phyloP scores from a whole-genome alignment of 2,797 vertebrate species.

The Paratrypauchen microcephalus region DNA sequence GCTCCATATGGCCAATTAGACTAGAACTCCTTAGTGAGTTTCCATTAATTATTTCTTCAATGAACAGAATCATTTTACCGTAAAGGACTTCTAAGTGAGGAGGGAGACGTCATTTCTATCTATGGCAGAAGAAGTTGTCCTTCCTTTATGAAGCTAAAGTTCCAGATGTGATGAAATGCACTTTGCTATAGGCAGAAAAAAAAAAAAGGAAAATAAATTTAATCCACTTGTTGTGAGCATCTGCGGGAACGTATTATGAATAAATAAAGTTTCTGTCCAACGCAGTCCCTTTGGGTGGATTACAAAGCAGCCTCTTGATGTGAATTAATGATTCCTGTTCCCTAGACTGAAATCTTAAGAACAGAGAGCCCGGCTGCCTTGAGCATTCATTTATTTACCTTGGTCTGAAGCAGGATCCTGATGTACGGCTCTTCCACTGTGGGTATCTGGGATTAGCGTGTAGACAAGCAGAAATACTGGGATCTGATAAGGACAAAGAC shows the following conservation, averaged over 20 bases:
- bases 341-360: conserved; percentile 47
- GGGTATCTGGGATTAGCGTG: conserved; percentile 41
- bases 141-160: conserved; percentile 32
- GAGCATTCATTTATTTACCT: conserved; percentile 47
- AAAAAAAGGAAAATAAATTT: conserved; percentile 12
- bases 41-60: conserved; percentile 73
- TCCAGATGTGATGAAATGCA: conserved; percentile 47
- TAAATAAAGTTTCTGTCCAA: conserved; percentile 62
- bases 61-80: conserved; percentile 73
- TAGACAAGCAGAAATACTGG: conserved; percentile 15
- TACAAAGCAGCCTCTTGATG: conserved; percentile 60
- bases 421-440: conserved; percentile 32
- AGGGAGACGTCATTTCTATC: conserved; percentile 44
- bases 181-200: conserved; percentile 42
- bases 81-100: conserved; percentile 71
- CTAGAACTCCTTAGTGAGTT: conserved; percentile 74
- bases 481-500: conserved; percentile 6
- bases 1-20: conserved; percentile 82
- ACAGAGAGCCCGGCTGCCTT: conserved; percentile 57
- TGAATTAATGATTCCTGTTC: conserved; percentile 65
- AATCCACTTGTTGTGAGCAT: conserved; percentile 50
- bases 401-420: conserved; percentile 37
- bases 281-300: conserved; percentile 52
- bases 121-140: conserved; percentile 39
- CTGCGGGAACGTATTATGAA: conserved; percentile 48